Evolutionary conservation across 2,888 invertebrate species (phyloP), one percentile per base, ranked within the genome.

Genomic region (Cheilosia urbana): DNA sequence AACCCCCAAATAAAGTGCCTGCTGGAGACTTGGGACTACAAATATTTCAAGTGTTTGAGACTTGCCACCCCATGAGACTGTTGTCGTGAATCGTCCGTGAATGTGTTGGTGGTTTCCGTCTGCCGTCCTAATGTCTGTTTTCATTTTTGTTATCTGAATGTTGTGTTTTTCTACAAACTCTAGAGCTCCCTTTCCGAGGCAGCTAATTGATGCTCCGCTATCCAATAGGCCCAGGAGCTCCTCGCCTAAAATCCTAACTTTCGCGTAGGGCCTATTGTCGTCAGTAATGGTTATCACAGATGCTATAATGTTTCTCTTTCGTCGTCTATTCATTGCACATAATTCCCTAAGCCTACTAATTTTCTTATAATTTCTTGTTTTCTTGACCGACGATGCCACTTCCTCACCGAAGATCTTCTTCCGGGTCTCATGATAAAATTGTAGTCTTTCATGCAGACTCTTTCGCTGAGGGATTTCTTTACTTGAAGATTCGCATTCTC

Each of bases 201-300:
- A 55, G 2, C 27, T 57, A 13, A 57, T 37, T 7, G 55, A 47
- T 4, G 55, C 58, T 21, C 57, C 57, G 40, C 69, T 58, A 57
- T 69, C 49, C 15, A 71, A 37, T 1, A 71, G 45, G 1, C 58
- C 69, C 15, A n/a, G 1, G 1, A 71, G 2, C 5, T 69, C 69
- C 2, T 37, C 34, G 3, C 47, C 58, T 47, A 0, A 42, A 13
- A 45, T 42, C 19, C 15, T 15, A 4, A 68, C 19, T 55, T 68
- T 68, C 1, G 53, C 34, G 7, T 45, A 57, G 45, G 57, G 57
- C n/a, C 30, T 69, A 15, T 57, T 57, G 11, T 69, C 69, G 15
- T 71, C n/a, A 11, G 4, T 11, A 37, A 7, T n/a, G n/a, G n/a
- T n/a, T n/a, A n/a, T n/a, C n/a, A n/a, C n/a, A n/a, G n/a, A n/a